A percentile compares a stretch with the other conserved stretches of the same genome.
phyloP scores from a whole-genome alignment of 2,797 vertebrate species.

The Platyrinchus mystaceus region DNA sequence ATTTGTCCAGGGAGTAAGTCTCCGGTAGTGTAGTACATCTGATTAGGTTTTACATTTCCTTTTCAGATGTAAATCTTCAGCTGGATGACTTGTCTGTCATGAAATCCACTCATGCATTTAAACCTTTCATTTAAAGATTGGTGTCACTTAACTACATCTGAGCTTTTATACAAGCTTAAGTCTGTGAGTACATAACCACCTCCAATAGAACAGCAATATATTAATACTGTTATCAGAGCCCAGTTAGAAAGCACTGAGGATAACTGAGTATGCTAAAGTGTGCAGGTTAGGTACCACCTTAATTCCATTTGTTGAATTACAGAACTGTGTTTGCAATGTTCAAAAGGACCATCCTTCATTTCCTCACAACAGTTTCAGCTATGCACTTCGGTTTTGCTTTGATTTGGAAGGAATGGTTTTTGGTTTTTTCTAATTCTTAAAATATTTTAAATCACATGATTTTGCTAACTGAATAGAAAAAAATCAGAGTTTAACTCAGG shows the following conservation, averaged over 20 bases:
- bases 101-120: neutral
- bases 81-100: neutral
- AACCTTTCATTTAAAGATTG: neutral
- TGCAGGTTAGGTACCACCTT: neutral
- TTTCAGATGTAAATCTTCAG: neutral
- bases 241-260: neutral
- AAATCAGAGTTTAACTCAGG: neutral
- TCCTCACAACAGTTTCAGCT: neutral
- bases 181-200: neutral
- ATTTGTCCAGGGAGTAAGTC: neutral
- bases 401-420: neutral
- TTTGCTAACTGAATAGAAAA: neutral
- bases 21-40: fast-evolving
- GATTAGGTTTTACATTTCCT: neutral
- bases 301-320: neutral
- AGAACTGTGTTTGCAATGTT: neutral
- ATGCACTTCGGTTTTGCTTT: neutral
- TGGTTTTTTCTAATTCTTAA: neutral
- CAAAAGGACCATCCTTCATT: neutral
- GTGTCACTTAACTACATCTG: neutral
- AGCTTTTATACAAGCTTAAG: neutral
- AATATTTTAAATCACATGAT: neutral
- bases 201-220: neutral
- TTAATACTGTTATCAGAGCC: neutral
- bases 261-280: neutral